Evolutionary conservation across 2,113 vertebrate genomes (phyloP).

Genomic region (Callionymus lyra): DNA sequence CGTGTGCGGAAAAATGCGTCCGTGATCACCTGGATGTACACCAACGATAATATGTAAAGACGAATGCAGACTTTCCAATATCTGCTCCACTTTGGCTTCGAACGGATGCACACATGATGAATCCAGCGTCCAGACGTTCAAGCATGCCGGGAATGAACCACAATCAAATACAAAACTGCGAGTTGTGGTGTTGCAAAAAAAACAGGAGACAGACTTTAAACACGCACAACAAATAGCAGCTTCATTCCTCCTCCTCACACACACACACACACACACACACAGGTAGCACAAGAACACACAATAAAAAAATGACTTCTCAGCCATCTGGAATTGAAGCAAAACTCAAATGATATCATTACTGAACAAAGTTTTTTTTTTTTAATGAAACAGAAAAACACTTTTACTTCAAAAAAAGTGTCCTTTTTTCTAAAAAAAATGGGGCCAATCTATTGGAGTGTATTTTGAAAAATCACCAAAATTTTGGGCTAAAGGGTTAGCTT

Average conservation of each 20-base stretch:
- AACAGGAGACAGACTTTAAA: slow-evolving; percentile 20
- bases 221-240: slow-evolving; percentile 34
- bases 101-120: slow-evolving; percentile 44
- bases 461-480: too few relatives aligned
- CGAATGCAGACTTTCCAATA: slow-evolving; percentile 59
- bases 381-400: too few relatives aligned
- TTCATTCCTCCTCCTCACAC: slow-evolving; percentile 17
- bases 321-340: too few relatives aligned
- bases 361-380: too few relatives aligned
- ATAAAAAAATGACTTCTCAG: too few relatives aligned
- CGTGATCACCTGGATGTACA: slow-evolving; percentile 57
- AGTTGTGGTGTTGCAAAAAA: slow-evolving; percentile 33
- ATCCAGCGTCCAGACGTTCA: slow-evolving; percentile 54
- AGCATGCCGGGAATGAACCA: slow-evolving; percentile 59
- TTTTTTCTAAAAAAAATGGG: too few relatives aligned
- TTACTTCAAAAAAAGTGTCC: too few relatives aligned
- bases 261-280: slow-evolving; percentile 2
- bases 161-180: slow-evolving; percentile 43
- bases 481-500: too few relatives aligned
- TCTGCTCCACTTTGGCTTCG: slow-evolving; percentile 52
- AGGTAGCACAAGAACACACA: slow-evolving; percentile 4
- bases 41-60: slow-evolving; percentile 49
- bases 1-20: slow-evolving; percentile 18
- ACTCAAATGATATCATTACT: too few relatives aligned
- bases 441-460: too few relatives aligned